phyloP scores from a whole-genome alignment of 2,797 vertebrate species.

The Clarias platycephalus region DNA sequence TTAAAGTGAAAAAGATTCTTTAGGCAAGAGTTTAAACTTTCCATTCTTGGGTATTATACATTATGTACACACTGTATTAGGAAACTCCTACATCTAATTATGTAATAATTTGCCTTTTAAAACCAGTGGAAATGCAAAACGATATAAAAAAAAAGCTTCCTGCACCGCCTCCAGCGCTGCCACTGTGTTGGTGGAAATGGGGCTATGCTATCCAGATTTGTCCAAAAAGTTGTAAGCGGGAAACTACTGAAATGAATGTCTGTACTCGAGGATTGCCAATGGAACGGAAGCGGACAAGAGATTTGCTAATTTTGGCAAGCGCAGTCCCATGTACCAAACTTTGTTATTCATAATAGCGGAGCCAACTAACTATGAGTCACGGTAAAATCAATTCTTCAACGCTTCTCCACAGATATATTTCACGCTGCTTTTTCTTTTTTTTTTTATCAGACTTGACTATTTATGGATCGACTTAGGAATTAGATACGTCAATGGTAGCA shows the following conservation, averaged over 20 bases:
- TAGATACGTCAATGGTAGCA: constrained; percentile 30
- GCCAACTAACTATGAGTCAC: constrained; percentile 42
- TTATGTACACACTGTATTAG: neutral
- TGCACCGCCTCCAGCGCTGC: constrained; percentile 4
- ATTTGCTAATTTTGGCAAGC: constrained; percentile 26
- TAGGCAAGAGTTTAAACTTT: neutral
- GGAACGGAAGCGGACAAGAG: constrained; percentile 30
- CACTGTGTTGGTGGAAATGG: constrained; percentile 17
- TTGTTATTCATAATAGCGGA: constrained; percentile 37
- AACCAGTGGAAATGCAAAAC: neutral
- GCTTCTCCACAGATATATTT: constrained; percentile 32
- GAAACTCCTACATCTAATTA: constrained; percentile 18
- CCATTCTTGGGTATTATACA: neutral
- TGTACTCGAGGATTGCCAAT: constrained; percentile 6
- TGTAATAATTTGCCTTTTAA: constrained; percentile 7
- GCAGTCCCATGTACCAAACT: constrained; percentile 32
- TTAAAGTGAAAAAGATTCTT: neutral
- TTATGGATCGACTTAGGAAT: constrained; percentile 40
- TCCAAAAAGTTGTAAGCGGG: constrained; percentile 6
- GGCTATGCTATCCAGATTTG: constrained; percentile 22
- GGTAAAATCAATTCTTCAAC: constrained; percentile 50
- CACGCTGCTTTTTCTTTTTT: neutral
- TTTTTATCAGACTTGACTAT: constrained; percentile 42
- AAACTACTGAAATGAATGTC: constrained; percentile 30
- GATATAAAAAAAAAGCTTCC: neutral